Base-by-base conservation (phyloP, 2,113 vertebrate species). In the Camarhynchus parvulus region DNA sequence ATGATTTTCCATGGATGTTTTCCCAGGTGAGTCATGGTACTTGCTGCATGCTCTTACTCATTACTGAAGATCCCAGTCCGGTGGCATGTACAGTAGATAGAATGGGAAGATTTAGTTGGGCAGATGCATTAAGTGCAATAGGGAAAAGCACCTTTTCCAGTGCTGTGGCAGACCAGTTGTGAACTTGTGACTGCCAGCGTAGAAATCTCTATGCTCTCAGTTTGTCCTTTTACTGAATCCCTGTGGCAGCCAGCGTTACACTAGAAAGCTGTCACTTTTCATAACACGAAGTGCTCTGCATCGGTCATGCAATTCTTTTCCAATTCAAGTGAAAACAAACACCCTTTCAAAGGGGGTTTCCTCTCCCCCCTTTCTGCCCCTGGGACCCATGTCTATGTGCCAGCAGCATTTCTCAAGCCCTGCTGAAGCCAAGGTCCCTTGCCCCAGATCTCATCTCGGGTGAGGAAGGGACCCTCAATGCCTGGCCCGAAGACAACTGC, bases 1-100 rank as follows among this genome's bases (percentile, higher is more conserved):
- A 96, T 94, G 94, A 94, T 97, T 95, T 97, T 96, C 95, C 96
- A 44, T 93, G 96, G 95, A 97, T 97, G 91, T 92, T 96, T 98
- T 92, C 84, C 87, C 96, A 98, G 97, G 97, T 98, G 98, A 98
- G 96, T 98, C 98, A 98, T 93, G 67, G 46, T 66, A 56, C 78
- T 84, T 27, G 12, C 52, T 70, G 82, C 96, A 30, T 50, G 91
- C 93, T 92, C 94, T 93, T 94, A 78, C 92, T 97, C 97, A 94
- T 88, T 91, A 42, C 92, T 53, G 88, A 93, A 87, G 90, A 63
- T 87, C 96, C 82, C 53, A 7, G 76, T 28, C 59, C 22, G 3
- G 69, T 76, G 79, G 61, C 77, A 33, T 37, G 68, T 79, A 42
- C 50, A 23, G 74, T 47, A 4, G 30, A 67, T 8, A 37, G 64